These are phyloP conservation scores for Leuctra nigra DNA, from an alignment of 2,888 invertebrate species.

Conservation along the genomic window DNA sequence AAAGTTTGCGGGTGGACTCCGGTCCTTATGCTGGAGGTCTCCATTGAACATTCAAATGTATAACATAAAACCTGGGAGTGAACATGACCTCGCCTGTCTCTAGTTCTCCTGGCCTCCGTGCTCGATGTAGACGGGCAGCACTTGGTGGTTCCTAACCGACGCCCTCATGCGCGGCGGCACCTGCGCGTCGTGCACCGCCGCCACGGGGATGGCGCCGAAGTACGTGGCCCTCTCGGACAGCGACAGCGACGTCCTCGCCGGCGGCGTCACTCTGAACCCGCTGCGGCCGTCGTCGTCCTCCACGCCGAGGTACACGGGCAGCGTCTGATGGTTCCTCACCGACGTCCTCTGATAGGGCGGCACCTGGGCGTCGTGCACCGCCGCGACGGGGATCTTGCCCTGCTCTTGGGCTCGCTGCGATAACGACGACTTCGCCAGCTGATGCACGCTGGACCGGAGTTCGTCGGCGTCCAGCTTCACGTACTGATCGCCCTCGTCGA, in stretches of 20 bases:
- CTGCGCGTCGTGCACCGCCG: conserved; percentile 38
- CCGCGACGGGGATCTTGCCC: conserved; percentile 36
- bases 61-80: too few species aligned
- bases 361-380: conserved; percentile 38
- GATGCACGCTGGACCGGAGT: conserved; percentile 24
- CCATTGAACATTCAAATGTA: too few species aligned
- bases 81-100: background rate
- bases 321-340: conserved; percentile 26
- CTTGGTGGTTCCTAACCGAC: conserved; percentile 28
- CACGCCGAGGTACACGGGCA: conserved; percentile 26
- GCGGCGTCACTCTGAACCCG: background rate
- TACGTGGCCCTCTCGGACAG: conserved; percentile 30
- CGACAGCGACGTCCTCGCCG: conserved; percentile 15
- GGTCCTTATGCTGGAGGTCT: too few species aligned
- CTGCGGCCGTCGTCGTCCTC: background rate
- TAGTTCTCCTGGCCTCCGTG: conserved; percentile 12
- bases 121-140: conserved; percentile 26
- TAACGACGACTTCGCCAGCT: conserved; percentile 2
- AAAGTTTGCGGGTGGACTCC: too few species aligned
- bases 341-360: conserved; percentile 31
- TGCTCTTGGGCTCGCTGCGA: conserved; percentile 31
- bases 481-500: background rate
- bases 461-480: background rate
- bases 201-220: conserved; percentile 35
- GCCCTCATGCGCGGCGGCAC: conserved; percentile 33